phyloP scores from a whole-genome alignment of 2,797 vertebrate species.

The Protonibea diacanthus region DNA sequence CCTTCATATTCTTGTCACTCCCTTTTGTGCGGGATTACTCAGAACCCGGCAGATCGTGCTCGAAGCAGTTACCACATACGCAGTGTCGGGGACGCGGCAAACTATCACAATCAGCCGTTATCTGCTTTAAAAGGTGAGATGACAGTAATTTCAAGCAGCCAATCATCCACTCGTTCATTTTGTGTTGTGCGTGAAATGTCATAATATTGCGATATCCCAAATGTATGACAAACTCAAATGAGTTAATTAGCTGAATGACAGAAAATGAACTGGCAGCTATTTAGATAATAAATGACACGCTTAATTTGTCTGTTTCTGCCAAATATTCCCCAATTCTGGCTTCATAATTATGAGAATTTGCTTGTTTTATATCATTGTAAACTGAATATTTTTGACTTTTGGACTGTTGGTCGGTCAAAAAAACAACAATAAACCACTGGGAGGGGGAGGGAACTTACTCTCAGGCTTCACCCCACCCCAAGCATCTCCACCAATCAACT shows the following conservation, averaged over 20 bases:
- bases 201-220: not conserved
- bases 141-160: not conserved
- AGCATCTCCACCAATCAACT: not conserved
- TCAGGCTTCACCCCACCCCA: not conserved
- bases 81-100: slow-evolving; percentile 2
- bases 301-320: not conserved
- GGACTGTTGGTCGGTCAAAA: not conserved
- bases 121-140: not conserved
- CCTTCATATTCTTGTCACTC: slow-evolving; percentile 9
- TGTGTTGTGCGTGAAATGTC: not conserved
- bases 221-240: not conserved
- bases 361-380: not conserved
- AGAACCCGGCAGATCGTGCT: not conserved
- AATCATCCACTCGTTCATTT: not conserved
- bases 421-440: not conserved
- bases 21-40: too few species aligned
- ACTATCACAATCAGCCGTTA: not conserved
- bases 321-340: not conserved
- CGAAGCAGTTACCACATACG: not conserved
- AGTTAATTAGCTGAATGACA: not conserved
- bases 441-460: not conserved
- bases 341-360: not conserved
- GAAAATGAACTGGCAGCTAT: not conserved
- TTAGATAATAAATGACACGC: not conserved
- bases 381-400: not conserved